Evolutionary conservation across 2,888 invertebrate species (phyloP), one percentile per base, ranked within the genome.

Genomic region (Clistopyga incitator): DNA sequence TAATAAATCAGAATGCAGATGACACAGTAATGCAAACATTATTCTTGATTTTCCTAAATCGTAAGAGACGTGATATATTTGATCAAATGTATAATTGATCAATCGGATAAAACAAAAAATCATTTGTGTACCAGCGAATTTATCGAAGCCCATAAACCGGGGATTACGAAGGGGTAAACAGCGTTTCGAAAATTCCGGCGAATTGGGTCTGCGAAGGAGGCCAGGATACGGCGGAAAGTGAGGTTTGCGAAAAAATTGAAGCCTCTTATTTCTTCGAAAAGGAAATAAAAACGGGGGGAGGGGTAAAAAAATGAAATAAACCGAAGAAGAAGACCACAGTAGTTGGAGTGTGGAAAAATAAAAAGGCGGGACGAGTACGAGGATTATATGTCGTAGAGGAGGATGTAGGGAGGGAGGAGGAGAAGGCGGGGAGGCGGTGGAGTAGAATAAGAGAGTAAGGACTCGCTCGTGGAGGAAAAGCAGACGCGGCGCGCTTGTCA

Each of bases 401-500:
- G 68, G 75, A 52, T 45, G 47, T 74, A 70, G 42, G 68, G 65
- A 20, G 52, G 25, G 42, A 68, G 50, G 65, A 68, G 50, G 65
- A 11, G 45, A 50, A n/a, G 50, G 50, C 6, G 50, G 4, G 25
- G 25, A 13, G 25, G 23, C 47, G 38, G 54, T 75, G 52, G 67
- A 47, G 52, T 18, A 54, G 59, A 56, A 75, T 82, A 71, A 74
- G 52, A 71, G 81, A 80, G 83, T 78, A 85, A 86, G 71, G 85
- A 87, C n/a, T n/a, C 71, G 82, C 75, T 59, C 61, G 81, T 79
- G 75, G 61, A 78, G 76, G 70, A 79, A 65, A 74, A 80, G 82
- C 84, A 85, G 86, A 87, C 82, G 86, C 86, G 88, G 88, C 75
- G 86, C 59, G 78, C 87, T 89, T 89, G 91, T 91, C 89, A 90